Conservation (phyloP, 92 coral and sea anemone species). For the Chrysogorgia sp. region DNA sequence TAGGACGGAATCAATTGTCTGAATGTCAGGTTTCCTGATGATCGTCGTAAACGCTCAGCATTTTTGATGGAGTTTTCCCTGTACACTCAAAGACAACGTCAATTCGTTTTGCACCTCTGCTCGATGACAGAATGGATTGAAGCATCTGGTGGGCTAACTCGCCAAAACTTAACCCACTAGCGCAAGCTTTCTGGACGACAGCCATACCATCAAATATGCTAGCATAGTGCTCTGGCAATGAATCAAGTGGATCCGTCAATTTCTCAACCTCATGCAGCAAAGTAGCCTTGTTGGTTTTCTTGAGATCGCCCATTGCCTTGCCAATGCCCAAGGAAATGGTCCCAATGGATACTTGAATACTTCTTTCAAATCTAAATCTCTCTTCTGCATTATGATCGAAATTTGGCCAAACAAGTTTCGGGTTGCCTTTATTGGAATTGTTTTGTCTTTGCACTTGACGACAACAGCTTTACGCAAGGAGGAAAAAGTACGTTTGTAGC, state of each 20-base stretch:
- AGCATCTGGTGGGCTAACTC: not conserved
- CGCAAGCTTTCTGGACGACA: slow-evolving; percentile 3
- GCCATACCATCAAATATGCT: slow-evolving; percentile 4
- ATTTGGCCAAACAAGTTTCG: slow-evolving; percentile 3
- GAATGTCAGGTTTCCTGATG: not conserved
- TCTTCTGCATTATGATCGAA: not conserved
- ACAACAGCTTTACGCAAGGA: not conserved
- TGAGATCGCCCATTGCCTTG: not conserved
- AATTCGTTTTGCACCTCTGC: not conserved
- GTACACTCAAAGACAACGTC: slow-evolving; percentile 7
- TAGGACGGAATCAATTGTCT: not conserved
- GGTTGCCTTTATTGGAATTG: too few relatives aligned
- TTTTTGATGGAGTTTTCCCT: too few relatives aligned
- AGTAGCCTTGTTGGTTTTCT: slow-evolving; percentile 16
- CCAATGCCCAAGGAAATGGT: slow-evolving; percentile 14
- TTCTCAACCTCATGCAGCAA: not conserved
- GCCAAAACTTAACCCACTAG: not conserved
- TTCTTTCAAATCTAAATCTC: slow-evolving; percentile 9
- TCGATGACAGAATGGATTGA: not conserved
- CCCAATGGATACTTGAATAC: slow-evolving; percentile 3
- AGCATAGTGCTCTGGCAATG: not conserved
- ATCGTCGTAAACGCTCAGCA: slow-evolving; percentile 8
- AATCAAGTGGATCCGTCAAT: not conserved
- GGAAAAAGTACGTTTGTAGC: not conserved
- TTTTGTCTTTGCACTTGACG: not conserved